A percentile compares a stretch with the other conserved stretches of the same genome.
These are phyloP conservation scores for Phylloscopus whistleri DNA, from an alignment of 2,113 vertebrate species.

Conservation along the genomic window DNA sequence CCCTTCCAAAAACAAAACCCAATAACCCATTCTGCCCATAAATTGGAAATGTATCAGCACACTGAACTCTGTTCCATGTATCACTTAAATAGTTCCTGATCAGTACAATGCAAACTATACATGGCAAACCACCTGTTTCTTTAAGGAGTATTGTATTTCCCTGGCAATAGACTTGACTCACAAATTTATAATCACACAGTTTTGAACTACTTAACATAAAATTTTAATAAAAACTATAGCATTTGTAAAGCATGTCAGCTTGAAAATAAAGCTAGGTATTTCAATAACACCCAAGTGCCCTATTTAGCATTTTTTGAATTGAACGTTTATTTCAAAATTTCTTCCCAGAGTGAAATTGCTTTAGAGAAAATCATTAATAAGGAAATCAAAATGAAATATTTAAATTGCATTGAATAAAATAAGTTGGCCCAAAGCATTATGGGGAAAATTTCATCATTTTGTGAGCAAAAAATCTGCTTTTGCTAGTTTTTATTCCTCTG, in stretches of 20 bases:
- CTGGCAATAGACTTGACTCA: slow-evolving; percentile 1
- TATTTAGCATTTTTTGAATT: slow-evolving; percentile 36
- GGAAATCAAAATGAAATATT: slow-evolving; percentile 60
- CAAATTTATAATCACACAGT: slow-evolving; percentile 50
- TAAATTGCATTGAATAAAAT: slow-evolving; percentile 29
- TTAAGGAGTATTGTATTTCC: slow-evolving; percentile 13
- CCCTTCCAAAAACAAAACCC: background rate
- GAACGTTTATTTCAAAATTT: slow-evolving; percentile 45
- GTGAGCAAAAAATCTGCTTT: background rate
- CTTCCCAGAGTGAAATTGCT: slow-evolving; percentile 31
- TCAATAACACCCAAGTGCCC: slow-evolving; percentile 44
- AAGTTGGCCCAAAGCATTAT: background rate
- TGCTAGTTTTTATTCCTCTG: background rate
- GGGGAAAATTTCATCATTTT: slow-evolving; percentile 5
- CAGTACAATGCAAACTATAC: background rate
- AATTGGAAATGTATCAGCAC: background rate
- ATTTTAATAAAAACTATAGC: slow-evolving; percentile 35
- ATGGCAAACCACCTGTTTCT: background rate
- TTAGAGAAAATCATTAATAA: slow-evolving; percentile 45
- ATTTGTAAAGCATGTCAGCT: slow-evolving; percentile 35
- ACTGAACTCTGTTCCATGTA: background rate
- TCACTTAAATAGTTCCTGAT: background rate
- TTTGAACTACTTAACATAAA: slow-evolving; percentile 61
- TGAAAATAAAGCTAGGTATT: slow-evolving; percentile 55
- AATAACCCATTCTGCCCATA: background rate